Evolutionary conservation across 1,140 invertebrate species (phyloP), one percentile per base, ranked within the genome.

Genomic region (Theocolax elegans): DNA sequence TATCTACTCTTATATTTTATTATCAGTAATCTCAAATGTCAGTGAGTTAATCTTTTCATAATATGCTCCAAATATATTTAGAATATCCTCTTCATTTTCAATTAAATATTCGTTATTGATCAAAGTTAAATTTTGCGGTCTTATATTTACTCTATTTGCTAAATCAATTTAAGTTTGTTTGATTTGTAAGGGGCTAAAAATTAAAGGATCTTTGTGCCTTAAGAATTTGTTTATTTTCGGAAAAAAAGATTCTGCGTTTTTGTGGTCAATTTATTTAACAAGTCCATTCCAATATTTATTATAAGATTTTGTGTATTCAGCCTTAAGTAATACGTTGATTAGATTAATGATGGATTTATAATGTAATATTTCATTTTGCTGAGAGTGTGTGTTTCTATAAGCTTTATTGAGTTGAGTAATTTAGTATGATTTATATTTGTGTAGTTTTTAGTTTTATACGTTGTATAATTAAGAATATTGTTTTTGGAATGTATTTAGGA

Each of bases 1-100:
- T 49, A 7, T 49, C 60, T 10, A 49, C 62, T 51, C 10, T n/a
- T n/a, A 6, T n/a, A n/a, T 15, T 15, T 64, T 38, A 51, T 51
- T n/a, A 31, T 1, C 1, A 0, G 10, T 21, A 21, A 15, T 8
- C 40, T 48, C 4, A 6, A 9, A 53, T 38, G 19, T 9, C 1
- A 48, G 62, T n/a, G 48, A 21, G n/a, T 63, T 64, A 15, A 53
- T 40, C 1, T 10, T 38, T 38, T 64, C 62, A 25, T 51, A 64
- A 17, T 64, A 40, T 7, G 62, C 35, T 1, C 62, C 62, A 8
- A 64, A 29, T 13, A 51, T 21, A 10, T 64, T 64, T 35, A 51
- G 48, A 13, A 64, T 64, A 13, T 40, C 48, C 9, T 38, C 9
- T 19, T 27, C 46, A 21, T 44, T 27, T 19, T 4, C n/a, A 8